Base-by-base conservation (phyloP, 2,888 invertebrate species). In the Parnassius mnemosyne region DNA sequence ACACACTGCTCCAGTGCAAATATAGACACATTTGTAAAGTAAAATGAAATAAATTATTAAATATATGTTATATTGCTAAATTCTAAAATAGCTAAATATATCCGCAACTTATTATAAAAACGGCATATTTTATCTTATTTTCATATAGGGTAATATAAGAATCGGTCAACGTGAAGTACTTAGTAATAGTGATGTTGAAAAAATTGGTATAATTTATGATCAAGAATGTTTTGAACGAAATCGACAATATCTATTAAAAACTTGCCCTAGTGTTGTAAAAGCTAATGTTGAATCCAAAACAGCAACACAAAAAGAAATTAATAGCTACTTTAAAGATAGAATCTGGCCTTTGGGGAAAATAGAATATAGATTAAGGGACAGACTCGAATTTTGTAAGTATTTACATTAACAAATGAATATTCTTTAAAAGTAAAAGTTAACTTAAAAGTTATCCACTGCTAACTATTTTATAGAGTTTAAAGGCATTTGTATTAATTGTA, bases 91-190 rank as follows among this genome's bases (percentile, higher is more conserved):
- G 16, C 16, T 20, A 43, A 34, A 34, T 34, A 34, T 34, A 34
- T 34, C 34, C 7, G 0, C 0, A 34, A 7, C 7, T 34, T 34
- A 34, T 34, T 34, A 34, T 34, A 34, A 34, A 34, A 5, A 34
- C 34, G 20, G 20, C 20, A 20, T 20, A 20, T 20, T 2, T 20
- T 2, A 20, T 20, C 34, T 34, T 34, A 34, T 34, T 34, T 43
- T 20, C 54, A 43, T 55, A 7, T 55, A 63, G 63, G n/a, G 16
- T 3, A 80, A 77, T 10, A 51, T 72, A 3, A 86, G 82, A 71
- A 71, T 89, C 42, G 90, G 90, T 0, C 90, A 90, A 73, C 82
- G 90, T 3, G 83, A 86, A 59, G 84, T 78, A 0, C 72, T 91
- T 0, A 91, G 90, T 59, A 81, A 83, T 68, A 70, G 77, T 13